Percentiles rank a stretch among this genome's conserved stretches.
Evolutionary conservation across 2,113 vertebrate species (phyloP).

Genomic region (Rhinichthys klamathensis): DNA sequence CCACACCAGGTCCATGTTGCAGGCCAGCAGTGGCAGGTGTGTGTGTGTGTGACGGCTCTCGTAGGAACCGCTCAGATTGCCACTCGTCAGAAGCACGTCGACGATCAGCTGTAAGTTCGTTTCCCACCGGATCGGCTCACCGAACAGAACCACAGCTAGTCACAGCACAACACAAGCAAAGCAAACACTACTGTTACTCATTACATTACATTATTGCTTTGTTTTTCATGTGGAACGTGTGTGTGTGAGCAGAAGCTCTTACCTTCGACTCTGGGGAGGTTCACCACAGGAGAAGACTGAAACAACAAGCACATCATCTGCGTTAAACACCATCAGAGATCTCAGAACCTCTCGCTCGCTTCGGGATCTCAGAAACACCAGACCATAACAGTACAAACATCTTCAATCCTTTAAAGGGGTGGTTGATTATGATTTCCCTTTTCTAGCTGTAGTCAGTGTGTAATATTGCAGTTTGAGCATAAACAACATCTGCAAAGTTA

Average conservation of each 20-base stretch:
- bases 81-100: constrained; percentile 86
- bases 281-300: constrained; percentile 75
- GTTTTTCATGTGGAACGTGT: too few species aligned
- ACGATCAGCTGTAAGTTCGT: constrained; percentile 87
- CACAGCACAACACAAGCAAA: neutral
- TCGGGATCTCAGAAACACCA: neutral
- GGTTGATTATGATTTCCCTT: too few species aligned
- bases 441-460: too few species aligned
- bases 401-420: neutral
- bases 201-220: too few species aligned
- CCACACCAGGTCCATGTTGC: constrained; percentile 90
- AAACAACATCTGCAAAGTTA: too few species aligned
- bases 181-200: too few species aligned
- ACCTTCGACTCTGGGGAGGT: constrained; percentile 85
- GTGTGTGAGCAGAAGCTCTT: constrained; percentile 48
- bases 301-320: constrained; percentile 59
- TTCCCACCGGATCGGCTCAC: constrained; percentile 90
- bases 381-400: neutral
- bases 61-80: constrained; percentile 77
- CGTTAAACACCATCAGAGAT: neutral
- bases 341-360: neutral
- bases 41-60: constrained; percentile 53
- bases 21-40: constrained; percentile 86
- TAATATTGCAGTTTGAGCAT: too few species aligned
- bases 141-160: constrained; percentile 84